These are phyloP conservation scores for Burhinus bistriatus DNA, from an alignment of 2,113 vertebrate genomes.

Conservation along the genomic window DNA sequence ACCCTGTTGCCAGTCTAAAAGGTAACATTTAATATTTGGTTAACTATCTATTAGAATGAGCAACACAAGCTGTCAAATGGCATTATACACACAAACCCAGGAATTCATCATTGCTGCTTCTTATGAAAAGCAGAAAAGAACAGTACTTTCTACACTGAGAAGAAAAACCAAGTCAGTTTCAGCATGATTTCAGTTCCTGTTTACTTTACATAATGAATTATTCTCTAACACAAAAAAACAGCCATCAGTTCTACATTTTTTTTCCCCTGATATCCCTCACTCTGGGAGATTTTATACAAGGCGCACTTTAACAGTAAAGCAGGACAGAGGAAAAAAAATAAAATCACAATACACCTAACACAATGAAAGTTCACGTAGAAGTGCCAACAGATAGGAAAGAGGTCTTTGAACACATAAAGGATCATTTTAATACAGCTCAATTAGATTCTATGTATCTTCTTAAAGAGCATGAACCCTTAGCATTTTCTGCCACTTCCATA, in stretches of 20 bases:
- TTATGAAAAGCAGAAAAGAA: background rate
- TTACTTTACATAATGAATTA: background rate
- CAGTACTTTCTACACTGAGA: background rate
- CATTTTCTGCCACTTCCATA: constrained; percentile 67
- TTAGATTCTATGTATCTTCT: background rate
- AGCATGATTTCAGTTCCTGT: background rate
- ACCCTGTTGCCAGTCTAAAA: background rate
- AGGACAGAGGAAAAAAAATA: background rate
- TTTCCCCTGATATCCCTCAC: accelerated
- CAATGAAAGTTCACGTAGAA: background rate
- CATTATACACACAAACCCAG: background rate
- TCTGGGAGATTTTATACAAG: background rate
- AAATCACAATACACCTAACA: background rate
- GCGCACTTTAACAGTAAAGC: background rate
- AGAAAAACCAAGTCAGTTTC: background rate
- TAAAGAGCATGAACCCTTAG: constrained; percentile 57
- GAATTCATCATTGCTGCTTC: background rate
- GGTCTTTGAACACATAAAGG: background rate
- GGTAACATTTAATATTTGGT: background rate
- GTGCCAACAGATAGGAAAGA: background rate
- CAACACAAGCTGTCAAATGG: background rate
- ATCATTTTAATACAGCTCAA: background rate
- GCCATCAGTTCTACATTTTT: background rate
- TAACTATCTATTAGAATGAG: background rate
- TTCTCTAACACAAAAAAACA: background rate